Base-by-base conservation (phyloP, 2,888 invertebrate species). In the Disparrhopalites patrizii region DNA sequence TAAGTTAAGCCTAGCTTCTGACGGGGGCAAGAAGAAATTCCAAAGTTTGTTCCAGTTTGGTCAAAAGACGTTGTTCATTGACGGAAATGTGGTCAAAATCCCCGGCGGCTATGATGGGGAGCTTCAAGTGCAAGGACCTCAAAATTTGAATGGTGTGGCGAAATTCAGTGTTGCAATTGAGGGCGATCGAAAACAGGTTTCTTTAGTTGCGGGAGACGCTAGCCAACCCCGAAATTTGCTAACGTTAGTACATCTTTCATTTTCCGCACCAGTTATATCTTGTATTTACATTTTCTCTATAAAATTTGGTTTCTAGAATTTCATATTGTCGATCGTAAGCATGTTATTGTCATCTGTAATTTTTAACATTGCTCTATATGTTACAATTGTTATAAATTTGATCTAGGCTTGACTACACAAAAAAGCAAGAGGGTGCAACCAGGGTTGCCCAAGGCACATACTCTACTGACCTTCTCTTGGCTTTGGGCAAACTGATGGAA, bases 41-140 rank as follows among this genome's bases (percentile, higher is more conserved):
- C 23, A 47, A 3, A 25, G 47, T 23, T 25, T 47, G 5, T 20
- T 25, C 5, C 8, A 10, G 2, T 23, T 20, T 23, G 47, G 20
- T 7, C 23, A 20, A 10, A 47, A 23, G 25, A 18, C 8, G 3
- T 20, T 23, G 3, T 23, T 2, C 23, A 23, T 47, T 18, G 27
- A 43, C 28, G 58, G 58, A 7, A 13, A 43, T 28, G 10, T 58
- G 2, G 30, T n/a, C 4, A 43, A 13, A 47, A 40, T 27, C 23
- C 31, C 47, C 3, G 64, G 64, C 3, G 64, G 43, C 8, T 56
- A 55, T 18, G 56, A 43, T 3, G 64, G 64, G 13, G 10, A 28
- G 1, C 36, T 40, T 10, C 30, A 60, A 23, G 23, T 60, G 18
- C 28, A 57, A 10, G 30, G 18, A 13, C 20, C 15, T 31, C 20